These are phyloP conservation scores for Apodemia hepburni DNA, from an alignment of 2,888 invertebrate species.

Conservation along the genomic window DNA sequence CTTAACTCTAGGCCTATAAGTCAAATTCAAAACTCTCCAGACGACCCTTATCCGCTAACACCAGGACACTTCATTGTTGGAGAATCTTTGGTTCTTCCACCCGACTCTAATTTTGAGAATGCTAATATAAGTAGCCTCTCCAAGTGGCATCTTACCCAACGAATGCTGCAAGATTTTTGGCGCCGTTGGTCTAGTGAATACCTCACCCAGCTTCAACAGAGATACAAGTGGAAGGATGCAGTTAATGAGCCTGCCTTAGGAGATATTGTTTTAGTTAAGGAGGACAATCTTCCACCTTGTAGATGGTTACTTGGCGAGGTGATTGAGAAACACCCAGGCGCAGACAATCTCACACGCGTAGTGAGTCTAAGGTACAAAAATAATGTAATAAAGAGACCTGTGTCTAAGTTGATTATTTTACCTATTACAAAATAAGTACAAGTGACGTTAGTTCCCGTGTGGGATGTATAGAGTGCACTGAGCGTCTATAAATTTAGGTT, in stretches of 20 bases:
- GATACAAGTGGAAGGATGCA: not conserved
- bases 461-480: too few relatives aligned
- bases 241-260: not conserved
- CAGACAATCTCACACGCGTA: constrained; percentile 32
- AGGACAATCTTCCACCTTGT: constrained; percentile 5
- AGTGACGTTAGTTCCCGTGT: not conserved
- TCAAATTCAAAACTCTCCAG: not conserved
- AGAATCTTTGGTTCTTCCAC: not conserved
- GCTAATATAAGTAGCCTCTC: not conserved
- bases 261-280: not conserved
- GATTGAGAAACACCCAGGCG: constrained; percentile 30
- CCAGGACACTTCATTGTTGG: constrained; percentile 2
- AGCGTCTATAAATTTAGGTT: too few relatives aligned
- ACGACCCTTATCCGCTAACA: not conserved
- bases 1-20: constrained; percentile 9
- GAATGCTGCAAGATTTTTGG: constrained; percentile 5
- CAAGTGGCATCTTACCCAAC: not conserved
- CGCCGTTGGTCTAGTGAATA: constrained; percentile 6
- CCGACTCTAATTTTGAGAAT: not conserved
- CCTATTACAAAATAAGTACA: not conserved
- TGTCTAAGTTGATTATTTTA: not conserved
- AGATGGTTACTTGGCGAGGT: constrained; percentile 16
- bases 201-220: constrained; percentile 4
- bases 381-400: not conserved
- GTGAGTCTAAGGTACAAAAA: constrained; percentile 20